Percentiles rank a stretch among this genome's conserved stretches.
phyloP scores from a whole-genome alignment of 2,113 vertebrate species.

The Perca schrenkii region DNA sequence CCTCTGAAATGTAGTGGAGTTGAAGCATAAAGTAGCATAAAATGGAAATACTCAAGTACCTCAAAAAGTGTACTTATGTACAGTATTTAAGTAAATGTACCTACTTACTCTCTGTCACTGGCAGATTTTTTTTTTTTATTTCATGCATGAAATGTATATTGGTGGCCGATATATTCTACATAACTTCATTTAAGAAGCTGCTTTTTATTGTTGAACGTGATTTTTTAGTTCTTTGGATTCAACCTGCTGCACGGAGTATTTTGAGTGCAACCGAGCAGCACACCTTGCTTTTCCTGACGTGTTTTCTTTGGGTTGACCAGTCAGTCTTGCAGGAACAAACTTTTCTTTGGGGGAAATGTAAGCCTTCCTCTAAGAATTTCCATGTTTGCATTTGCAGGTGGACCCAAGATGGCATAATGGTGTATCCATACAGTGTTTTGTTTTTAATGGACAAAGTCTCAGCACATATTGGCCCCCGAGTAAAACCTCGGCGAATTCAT shows the following conservation, averaged over 20 bases:
- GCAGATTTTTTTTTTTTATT: background rate
- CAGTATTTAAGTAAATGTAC: too few relatives aligned
- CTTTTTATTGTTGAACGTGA: background rate
- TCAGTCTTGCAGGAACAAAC: slow-evolving; percentile 43
- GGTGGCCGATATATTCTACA: background rate
- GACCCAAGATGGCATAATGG: slow-evolving; percentile 50
- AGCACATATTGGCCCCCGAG: slow-evolving; percentile 3
- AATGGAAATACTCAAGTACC: background rate
- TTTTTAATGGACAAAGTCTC: slow-evolving; percentile 60
- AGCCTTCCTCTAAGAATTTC: slow-evolving; percentile 38
- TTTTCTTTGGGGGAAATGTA: slow-evolving; percentile 47
- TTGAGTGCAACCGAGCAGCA: slow-evolving; percentile 13
- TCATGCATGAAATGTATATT: background rate
- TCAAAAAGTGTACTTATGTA: background rate
- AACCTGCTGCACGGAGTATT: slow-evolving; percentile 1
- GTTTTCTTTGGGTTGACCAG: slow-evolving; percentile 36
- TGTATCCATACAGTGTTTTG: slow-evolving; percentile 46
- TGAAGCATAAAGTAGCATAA: background rate
- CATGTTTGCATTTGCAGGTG: slow-evolving; percentile 64
- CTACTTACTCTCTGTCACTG: background rate
- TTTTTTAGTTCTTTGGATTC: background rate
- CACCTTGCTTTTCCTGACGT: slow-evolving; percentile 7
- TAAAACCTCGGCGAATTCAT: slow-evolving; percentile 45
- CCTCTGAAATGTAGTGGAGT: background rate
- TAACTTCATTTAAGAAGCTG: background rate